Percentiles rank a stretch among this genome's conserved stretches.
These are phyloP conservation scores for Urocolius indicus DNA, from an alignment of 2,113 vertebrate genomes.

Conservation along the genomic window DNA sequence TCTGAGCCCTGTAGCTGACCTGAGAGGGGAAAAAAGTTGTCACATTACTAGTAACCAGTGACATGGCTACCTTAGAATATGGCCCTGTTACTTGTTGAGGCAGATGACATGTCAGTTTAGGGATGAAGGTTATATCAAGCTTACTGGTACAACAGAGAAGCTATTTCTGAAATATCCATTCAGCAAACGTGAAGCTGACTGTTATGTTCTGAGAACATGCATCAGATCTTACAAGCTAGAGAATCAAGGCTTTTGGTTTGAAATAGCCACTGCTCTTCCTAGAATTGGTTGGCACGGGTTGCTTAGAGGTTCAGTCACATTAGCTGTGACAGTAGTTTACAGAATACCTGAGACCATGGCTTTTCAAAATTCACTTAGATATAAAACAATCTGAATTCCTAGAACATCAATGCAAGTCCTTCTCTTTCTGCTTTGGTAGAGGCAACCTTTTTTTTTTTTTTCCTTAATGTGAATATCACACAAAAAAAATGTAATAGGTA, in stretches of 20 bases:
- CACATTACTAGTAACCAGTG: not conserved
- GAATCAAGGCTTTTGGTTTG: not conserved
- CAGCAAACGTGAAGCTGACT: not conserved
- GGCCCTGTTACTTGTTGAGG: not conserved
- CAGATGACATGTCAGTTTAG: not conserved
- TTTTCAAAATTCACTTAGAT: not conserved
- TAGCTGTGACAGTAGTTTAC: not conserved
- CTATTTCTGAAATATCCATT: not conserved
- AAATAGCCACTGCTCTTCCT: not conserved
- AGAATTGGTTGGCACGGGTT: not conserved
- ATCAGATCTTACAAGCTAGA: not conserved
- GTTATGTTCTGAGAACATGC: not conserved
- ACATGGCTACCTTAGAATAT: not conserved
- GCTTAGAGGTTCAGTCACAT: not conserved
- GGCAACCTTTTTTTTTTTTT: not conserved
- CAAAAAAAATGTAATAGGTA: not conserved
- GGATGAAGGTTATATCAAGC: not conserved
- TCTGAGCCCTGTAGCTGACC: slow-evolving; percentile 82
- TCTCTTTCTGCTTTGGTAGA: not conserved
- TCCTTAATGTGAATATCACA: not conserved
- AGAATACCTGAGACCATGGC: not conserved
- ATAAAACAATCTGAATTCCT: not conserved
- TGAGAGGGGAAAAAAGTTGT: not conserved
- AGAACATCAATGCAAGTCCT: not conserved
- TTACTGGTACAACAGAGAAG: not conserved